Evolutionary conservation across 2,888 invertebrate species (phyloP), one percentile per base, ranked within the genome.

Genomic region (Drosophila vallismaia): DNA sequence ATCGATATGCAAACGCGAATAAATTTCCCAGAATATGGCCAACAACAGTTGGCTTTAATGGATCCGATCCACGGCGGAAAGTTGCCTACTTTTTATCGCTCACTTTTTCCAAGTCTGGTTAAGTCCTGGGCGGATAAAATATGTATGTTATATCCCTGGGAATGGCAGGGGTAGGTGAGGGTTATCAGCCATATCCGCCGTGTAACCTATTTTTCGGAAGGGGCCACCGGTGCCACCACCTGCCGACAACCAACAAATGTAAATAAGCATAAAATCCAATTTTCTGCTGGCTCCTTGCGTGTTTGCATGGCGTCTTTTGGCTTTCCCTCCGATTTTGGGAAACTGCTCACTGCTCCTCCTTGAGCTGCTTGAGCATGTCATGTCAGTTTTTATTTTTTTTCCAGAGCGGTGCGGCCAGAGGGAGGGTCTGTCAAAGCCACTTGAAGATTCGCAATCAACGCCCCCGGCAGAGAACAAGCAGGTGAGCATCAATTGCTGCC

Each of bases 181-280:
- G 44, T 24, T 57, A 56, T 28, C 19, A 31, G 57, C 44, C 57
- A 36, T 33, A 48, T 62, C 38, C 60, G 26, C 14, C 24, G 19
- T 12, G 58, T 58, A 60, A 58, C 58, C 57, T 51, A 29, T 50
- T 45, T 26, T 38, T 45, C n/a, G 38, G n/a, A 7, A 42, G 24
- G 19, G 2, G 19, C 19, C 19, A 19, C 19, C 19, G 19, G 9
- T 28, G 12, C 36, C 36, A 14, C 48, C 45, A 51, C 69, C 69
- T 71, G 69, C 60, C 50, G 71, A 51, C 33, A 49, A 28, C 45
- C 53, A 12, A 48, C 49, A 53, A 74, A 75, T 75, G 74, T 71
- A 77, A 77, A 74, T 76, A 79, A 80, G 74, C 71, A 68, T 75
- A 71, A 80, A 79, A 79, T 79, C 68, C 70, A 79, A 74, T 78